Conservation (phyloP, 2,797 vertebrate species). For the Taeniopygia guttata region DNA sequence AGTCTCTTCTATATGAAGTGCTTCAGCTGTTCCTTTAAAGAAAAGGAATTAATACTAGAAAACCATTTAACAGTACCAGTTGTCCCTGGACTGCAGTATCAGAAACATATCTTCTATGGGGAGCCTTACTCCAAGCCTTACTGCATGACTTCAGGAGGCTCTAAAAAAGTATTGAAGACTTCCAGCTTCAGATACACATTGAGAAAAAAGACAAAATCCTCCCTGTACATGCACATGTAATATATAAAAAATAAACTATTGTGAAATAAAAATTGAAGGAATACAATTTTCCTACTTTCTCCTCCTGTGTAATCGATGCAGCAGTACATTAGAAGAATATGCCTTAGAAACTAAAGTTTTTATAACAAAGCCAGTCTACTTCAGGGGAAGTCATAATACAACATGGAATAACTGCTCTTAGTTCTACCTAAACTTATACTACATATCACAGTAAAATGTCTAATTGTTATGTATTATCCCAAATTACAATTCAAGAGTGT, state of each 20-base stretch:
- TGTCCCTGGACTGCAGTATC: background rate
- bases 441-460: background rate
- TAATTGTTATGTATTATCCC: background rate
- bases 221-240: no score
- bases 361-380: background rate
- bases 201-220: background rate
- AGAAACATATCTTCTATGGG: background rate
- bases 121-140: background rate
- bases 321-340: no score
- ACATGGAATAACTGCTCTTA: background rate
- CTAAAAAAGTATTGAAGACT: background rate
- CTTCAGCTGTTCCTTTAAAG: background rate
- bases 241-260: background rate
- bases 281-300: rapidly evolving
- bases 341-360: background rate
- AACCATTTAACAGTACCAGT: background rate
- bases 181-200: background rate
- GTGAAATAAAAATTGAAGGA: background rate
- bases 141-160: background rate
- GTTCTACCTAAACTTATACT: background rate
- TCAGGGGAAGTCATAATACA: background rate
- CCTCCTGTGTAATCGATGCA: background rate
- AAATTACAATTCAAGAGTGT: background rate
- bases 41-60: background rate
- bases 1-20: background rate